Percentiles rank a stretch among this genome's conserved stretches.
phyloP scores from a whole-genome alignment of 2,888 invertebrate genomes.

The Xiphydria camelus region DNA sequence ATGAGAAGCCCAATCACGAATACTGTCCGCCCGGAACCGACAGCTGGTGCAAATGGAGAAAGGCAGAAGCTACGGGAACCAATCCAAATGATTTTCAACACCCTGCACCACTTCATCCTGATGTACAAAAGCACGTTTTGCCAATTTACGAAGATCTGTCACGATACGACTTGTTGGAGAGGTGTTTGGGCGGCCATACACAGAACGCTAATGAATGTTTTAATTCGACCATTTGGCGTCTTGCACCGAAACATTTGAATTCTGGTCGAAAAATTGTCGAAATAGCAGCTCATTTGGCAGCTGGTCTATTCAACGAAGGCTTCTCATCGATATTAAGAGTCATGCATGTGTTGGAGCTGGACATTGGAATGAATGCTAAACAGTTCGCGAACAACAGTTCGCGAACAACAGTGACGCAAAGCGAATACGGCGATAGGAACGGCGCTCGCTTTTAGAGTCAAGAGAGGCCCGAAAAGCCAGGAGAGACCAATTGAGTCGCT shows the following conservation, averaged over 20 bases:
- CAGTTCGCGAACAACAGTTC: too few species aligned
- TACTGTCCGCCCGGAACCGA: constrained; percentile 13
- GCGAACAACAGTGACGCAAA: too few species aligned
- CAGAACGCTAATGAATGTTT: constrained; percentile 21
- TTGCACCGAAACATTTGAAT: constrained; percentile 19
- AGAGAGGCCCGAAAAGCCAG: too few species aligned
- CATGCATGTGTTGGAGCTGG: constrained; percentile 8
- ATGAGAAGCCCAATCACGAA: constrained; percentile 17
- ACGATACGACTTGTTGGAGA: constrained; percentile 13
- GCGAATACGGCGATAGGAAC: too few species aligned
- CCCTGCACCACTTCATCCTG: constrained; percentile 10
- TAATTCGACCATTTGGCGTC: constrained; percentile 20
- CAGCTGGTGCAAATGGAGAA: constrained; percentile 21
- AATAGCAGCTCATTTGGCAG: constrained; percentile 18
- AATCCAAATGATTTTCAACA: constrained; percentile 4
- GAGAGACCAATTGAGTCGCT: too few species aligned
- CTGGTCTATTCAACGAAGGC: constrained; percentile 16
- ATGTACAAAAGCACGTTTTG: constrained; percentile 10
- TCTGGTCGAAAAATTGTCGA: constrained; percentile 20
- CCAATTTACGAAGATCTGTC: constrained; percentile 15
- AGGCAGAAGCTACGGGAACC: constrained; percentile 12
- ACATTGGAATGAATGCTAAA: too few species aligned
- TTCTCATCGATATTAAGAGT: constrained; percentile 3
- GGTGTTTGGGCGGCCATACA: constrained; percentile 17
- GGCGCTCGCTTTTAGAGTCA: too few species aligned